phyloP scores from a whole-genome alignment of 2,888 invertebrate genomes.

The Gymnosoma rotundatum region DNA sequence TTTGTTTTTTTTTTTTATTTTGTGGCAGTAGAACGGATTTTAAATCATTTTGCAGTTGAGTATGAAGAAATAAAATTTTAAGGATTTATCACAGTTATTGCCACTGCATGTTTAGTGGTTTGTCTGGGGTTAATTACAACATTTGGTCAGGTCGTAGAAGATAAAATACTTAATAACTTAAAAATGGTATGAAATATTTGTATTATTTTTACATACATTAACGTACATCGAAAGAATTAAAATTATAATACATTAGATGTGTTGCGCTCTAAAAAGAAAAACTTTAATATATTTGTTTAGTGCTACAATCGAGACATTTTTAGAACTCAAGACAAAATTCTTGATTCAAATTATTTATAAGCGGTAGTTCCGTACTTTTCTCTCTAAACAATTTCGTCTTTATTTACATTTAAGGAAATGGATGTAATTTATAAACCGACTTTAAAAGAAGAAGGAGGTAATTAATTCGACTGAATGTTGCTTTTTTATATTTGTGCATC shows the following conservation, averaged over 20 bases:
- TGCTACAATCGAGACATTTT: too few relatives aligned
- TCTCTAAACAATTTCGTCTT: too few relatives aligned
- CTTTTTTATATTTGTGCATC: too few relatives aligned
- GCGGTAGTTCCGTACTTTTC: too few relatives aligned
- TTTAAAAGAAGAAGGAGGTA: too few relatives aligned
- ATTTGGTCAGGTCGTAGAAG: slow-evolving; percentile 76
- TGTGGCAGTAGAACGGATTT: slow-evolving; percentile 23
- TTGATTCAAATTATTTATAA: background rate
- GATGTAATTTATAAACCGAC: too few relatives aligned
- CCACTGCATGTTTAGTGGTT: slow-evolving; percentile 55
- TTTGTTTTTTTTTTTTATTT: background rate
- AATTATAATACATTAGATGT: slow-evolving; percentile 5
- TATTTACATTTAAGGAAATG: too few relatives aligned
- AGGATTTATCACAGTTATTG: slow-evolving; percentile 57
- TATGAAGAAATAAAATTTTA: slow-evolving; percentile 65
- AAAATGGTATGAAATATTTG: slow-evolving; percentile 44
- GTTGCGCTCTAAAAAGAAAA: background rate
- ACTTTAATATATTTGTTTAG: too few relatives aligned
- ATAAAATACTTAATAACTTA: slow-evolving; percentile 68
- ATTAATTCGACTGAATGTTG: too few relatives aligned
- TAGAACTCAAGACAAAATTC: too few relatives aligned
- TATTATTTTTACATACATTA: slow-evolving; percentile 6
- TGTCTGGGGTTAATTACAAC: slow-evolving; percentile 77
- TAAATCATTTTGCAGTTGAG: slow-evolving; percentile 14
- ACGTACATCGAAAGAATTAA: background rate